Base-by-base conservation (phyloP, 2,113 vertebrate genomes). In the Bombycilla garrulus region DNA sequence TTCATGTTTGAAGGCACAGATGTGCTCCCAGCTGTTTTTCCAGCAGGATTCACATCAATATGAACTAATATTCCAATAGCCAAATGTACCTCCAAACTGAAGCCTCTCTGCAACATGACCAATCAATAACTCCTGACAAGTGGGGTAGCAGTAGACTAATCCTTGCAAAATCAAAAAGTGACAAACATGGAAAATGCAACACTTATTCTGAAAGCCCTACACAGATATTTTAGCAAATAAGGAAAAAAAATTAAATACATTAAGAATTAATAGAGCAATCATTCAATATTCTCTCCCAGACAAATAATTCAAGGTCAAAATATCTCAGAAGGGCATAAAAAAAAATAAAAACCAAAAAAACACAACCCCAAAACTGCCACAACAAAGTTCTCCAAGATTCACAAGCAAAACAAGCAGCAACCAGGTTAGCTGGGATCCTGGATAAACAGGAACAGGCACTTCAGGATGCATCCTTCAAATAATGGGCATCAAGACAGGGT, bases 291-390 rank as follows among this genome's bases (percentile, higher is more conserved):
- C n/a, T 40, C 6, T 23, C 25, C 18, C 28, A 64, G 31, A 57
- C 29, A 81, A 72, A 57, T 44, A 83, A 80, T 20, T 90, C 50
- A 57, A 84, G 31, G 66, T 87, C 40, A 65, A 80, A 83, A 45
- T 26, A 88, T 45, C 29, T 78, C 71, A 66, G 12, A 7, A 80
- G 7, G 42, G 70, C 19, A n/a, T 23, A 3, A 65, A 88, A 57
- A 57, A 44, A 16, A 14, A 11, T 54, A 44, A 16, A 14, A 14
- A 11, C 42, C 42, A 42, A 42, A n/a, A n/a, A n/a, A n/a, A n/a
- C n/a, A n/a, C n/a, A n/a, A 2, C 1, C 4, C 3, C 5, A 8
- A 76, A 53, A 61, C 5, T 15, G 36, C 11, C 29, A 62, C 5
- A 54, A 57, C 5, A 18, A 3, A 71, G 31, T 35, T 67, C n/a